Evolutionary conservation across 1,140 invertebrate genomes (phyloP), one percentile per base, ranked within the genome.

Genomic region (Sinella curviseta): DNA sequence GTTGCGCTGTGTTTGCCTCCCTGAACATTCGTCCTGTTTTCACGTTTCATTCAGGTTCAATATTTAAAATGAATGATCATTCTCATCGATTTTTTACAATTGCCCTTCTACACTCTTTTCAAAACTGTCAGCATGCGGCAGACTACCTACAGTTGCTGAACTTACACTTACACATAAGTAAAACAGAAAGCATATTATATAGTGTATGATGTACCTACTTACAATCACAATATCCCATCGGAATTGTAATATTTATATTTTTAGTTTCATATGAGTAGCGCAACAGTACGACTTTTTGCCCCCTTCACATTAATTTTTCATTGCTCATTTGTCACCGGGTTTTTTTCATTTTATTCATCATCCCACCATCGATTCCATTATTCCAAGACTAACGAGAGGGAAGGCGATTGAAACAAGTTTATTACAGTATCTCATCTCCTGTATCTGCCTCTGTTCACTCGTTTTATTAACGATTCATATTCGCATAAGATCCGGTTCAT

Each of bases 41-140:
- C 39, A 48, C 17, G 17, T 48, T 8, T 48, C 39, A 8, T 48
- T 48, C 39, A 48, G 4, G n/a, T 48, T 48, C 4, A 48, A 4
- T 48, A 48, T 48, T 17, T 8, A 17, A 48, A 14, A 8, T n/a
- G 55, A 60, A 60, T 60, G 55, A 60, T 60, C 55, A 60, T 33
- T 33, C 1, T 33, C 31, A 70, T 70, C 31, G 65, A 16, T 33
- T 70, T 70, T 70, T 33, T 33, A 70, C 28, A 33, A 33, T 33
- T 70, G 26, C 28, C n/a, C 65, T 60, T 60, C 3, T 60, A 17
- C 55, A 60, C 14, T 60, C 57, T 60, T 26, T 60, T 24, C 26
- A 70, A 70, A 70, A 70, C 65, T 70, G 65, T 70, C 65, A 70
- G 65, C 65, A 70, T 70, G 65, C 31, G 65, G 65, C 57, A 65